Evolutionary conservation across 2,797 vertebrate genomes (phyloP).

Genomic region (Crax fasciolata): DNA sequence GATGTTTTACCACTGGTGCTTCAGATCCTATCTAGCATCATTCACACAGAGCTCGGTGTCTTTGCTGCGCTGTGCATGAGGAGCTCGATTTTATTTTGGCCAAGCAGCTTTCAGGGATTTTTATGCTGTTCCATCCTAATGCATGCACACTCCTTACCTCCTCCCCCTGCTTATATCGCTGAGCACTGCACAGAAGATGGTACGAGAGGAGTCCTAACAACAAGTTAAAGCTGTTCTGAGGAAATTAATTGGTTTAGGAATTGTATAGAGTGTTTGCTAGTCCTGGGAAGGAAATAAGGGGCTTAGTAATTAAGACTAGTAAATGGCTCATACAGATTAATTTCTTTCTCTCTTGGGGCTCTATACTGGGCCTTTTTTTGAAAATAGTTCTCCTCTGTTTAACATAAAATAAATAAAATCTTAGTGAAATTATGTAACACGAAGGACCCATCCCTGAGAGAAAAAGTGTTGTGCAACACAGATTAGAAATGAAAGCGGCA

Average conservation of each 20-base stretch:
- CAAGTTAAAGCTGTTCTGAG: constrained; percentile 2
- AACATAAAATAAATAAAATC: background rate
- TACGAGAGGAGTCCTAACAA: background rate
- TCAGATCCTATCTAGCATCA: constrained; percentile 38
- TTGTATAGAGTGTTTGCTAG: background rate
- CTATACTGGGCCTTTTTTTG: background rate
- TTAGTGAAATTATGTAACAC: background rate
- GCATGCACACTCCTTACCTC: constrained; percentile 5
- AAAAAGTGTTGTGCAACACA: background rate
- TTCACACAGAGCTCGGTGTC: constrained; percentile 42
- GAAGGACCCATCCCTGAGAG: background rate
- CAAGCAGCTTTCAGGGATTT: constrained; percentile 59
- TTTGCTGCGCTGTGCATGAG: constrained; percentile 1
- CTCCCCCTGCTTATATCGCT: background rate
- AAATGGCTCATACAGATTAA: background rate
- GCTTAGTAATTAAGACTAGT: background rate
- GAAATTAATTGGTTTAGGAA: constrained; percentile 7
- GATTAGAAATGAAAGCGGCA: background rate
- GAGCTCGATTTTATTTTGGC: constrained; percentile 63
- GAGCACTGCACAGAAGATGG: background rate
- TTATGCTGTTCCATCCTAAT: constrained; percentile 50
- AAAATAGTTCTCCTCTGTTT: background rate
- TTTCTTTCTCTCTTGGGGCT: background rate
- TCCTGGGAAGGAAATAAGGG: background rate
- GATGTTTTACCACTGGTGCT: constrained; percentile 50